A percentile compares a stretch with the other conserved stretches of the same genome.
Conservation (phyloP, 1,140 invertebrate species). For the Ceratosolen fusciceps region DNA sequence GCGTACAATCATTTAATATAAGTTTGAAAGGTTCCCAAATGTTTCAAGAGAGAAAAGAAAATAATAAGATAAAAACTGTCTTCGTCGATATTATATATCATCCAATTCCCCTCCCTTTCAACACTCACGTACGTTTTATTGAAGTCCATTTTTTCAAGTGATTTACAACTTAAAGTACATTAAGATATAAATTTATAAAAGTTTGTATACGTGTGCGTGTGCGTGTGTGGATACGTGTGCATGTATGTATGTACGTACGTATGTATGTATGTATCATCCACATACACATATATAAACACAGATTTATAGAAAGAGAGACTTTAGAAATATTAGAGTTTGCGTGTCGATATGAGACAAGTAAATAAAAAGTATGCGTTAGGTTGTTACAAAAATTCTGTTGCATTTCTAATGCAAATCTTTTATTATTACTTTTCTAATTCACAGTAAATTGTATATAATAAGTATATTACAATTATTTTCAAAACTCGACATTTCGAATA, state of each 20-base stretch:
- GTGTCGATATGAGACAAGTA: constrained; percentile 34
- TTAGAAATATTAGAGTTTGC: constrained; percentile 34
- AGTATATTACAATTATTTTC: constrained; percentile 17
- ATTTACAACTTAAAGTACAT: constrained; percentile 47
- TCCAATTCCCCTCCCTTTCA: background rate
- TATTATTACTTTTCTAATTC: background rate
- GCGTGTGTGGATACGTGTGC: background rate
- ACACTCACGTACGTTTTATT: constrained; percentile 41
- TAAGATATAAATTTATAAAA: constrained; percentile 45
- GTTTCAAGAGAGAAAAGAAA: constrained; percentile 48
- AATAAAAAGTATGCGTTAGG: constrained; percentile 31
- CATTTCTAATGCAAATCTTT: constrained; percentile 34
- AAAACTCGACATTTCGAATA: background rate
- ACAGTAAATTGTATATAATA: constrained; percentile 31
- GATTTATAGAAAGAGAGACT: constrained; percentile 50
- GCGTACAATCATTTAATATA: constrained; percentile 38
- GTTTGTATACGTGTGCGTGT: background rate
- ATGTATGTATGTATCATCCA: background rate
- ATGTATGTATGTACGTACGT: background rate
- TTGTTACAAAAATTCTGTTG: constrained; percentile 44
- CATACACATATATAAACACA: constrained; percentile 21
- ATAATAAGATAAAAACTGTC: constrained; percentile 41
- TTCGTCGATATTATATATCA: constrained; percentile 47
- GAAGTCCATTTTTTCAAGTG: constrained; percentile 54
- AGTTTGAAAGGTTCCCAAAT: constrained; percentile 36